phyloP scores from a whole-genome alignment of 2,888 invertebrate genomes.

The Galerucella calmariensis region DNA sequence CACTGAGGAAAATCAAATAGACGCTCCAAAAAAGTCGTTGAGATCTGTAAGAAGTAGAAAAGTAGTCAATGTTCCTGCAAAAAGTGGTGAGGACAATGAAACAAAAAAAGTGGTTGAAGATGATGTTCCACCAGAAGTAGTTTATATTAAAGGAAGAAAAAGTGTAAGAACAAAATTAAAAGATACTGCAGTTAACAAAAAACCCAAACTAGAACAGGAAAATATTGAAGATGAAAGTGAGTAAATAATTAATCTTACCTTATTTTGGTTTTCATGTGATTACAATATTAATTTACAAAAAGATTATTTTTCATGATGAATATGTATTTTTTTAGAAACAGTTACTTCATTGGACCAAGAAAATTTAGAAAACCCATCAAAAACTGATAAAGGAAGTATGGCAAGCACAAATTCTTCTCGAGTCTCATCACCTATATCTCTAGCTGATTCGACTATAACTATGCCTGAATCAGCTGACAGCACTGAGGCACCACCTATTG shows the following conservation, averaged over 20 bases:
- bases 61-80: conserved; percentile 1
- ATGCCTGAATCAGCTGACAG: conserved; percentile 42
- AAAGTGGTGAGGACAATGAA: not conserved
- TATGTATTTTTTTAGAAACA: not conserved
- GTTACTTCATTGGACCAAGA: not conserved
- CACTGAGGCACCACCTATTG: conserved; percentile 42
- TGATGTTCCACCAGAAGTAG: conserved; percentile 37
- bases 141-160: conserved; percentile 37
- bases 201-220: conserved; percentile 37
- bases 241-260: not conserved
- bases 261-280: too few species aligned
- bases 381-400: conserved; percentile 21
- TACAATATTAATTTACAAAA: too few species aligned
- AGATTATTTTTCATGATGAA: not conserved
- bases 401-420: conserved; percentile 38
- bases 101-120: not conserved
- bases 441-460: conserved; percentile 41
- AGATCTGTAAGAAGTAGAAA: conserved; percentile 41
- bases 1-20: conserved; percentile 12
- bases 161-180: conserved; percentile 33
- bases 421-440: conserved; percentile 38
- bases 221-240: not conserved
- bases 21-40: conserved; percentile 36
- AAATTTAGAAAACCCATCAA: not conserved
- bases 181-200: conserved; percentile 33